Base-by-base conservation (phyloP, 1,140 invertebrate genomes). In the Lepeophtheirus salmonis region DNA sequence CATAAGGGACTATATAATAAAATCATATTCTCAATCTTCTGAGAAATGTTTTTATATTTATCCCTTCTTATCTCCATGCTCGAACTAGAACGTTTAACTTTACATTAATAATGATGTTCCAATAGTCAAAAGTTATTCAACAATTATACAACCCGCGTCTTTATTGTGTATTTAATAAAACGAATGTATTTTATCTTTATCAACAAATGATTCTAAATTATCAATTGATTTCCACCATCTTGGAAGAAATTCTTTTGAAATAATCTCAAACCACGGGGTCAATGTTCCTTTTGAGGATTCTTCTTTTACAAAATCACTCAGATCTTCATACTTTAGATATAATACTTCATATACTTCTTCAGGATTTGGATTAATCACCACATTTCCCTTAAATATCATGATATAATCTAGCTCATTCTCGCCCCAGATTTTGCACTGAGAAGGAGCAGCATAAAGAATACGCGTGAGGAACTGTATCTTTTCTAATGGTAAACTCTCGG, bases 321-420 rank as follows among this genome's bases (percentile, higher is more conserved):
- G 78, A 62, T 85, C 75, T 14, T 78, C 72, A 64, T 78, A 76
- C 2, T 78, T 75, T 0, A 97, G 74, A 72, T 80, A 96, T 66
- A 75, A 72, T 62, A 86, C 77, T 68, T 87, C 83, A 61, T 82
- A 83, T 3, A 97, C 83, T 78, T 97, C 94, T 68, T 94, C 83
- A 0, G 78, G 75, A 72, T 97, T 97, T 0, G 86, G 84, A 50
- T 81, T 76, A 0, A 96, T 65, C 10, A 80, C 77, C 0, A 92
- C 76, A 66, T 89, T 81, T 64, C 81, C 81, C 65, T 86, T 79
- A 12, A 89, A 69, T 70, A 97, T 83, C 0, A 97, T 71, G 20
- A 96, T 83, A 70, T 97, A 94, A 72, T 97, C 92, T 55, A 97
- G 85, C 74, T 97, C 91, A 69, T 94, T 87, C 74, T 97, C 94